A percentile compares a stretch with the other conserved stretches of the same genome.
Conservation (phyloP, 2,888 invertebrate species). For the Lepeophtheirus nordmannii region DNA sequence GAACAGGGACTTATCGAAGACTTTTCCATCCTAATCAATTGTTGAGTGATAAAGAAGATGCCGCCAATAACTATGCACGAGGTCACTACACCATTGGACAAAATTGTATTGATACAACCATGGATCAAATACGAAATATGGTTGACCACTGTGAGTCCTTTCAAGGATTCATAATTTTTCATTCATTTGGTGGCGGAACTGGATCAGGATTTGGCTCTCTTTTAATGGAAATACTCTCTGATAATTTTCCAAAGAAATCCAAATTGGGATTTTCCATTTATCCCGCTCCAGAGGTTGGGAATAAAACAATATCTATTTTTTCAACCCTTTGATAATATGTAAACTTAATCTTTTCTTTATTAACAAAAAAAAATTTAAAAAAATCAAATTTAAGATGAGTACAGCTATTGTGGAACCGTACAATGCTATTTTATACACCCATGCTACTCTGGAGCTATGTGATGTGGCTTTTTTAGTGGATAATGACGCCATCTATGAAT, state of each 20-base stretch:
- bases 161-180: conserved; percentile 39
- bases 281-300: conserved; percentile 27
- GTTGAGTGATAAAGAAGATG: conserved; percentile 91
- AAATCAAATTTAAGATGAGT: conserved; percentile 6
- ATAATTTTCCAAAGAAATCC: conserved; percentile 42
- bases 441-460: conserved; percentile 15
- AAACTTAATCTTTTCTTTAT: too few relatives aligned
- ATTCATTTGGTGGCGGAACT: conserved; percentile 40
- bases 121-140: neutral
- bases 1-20: conserved; percentile 59
- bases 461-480: conserved; percentile 40
- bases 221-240: conserved; percentile 40
- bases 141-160: neutral
- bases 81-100: conserved; percentile 91
- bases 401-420: conserved; percentile 21
- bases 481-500: conserved; percentile 54
- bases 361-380: neutral
- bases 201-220: conserved; percentile 42
- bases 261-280: conserved; percentile 34
- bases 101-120: conserved; percentile 36
- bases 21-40: conserved; percentile 94
- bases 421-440: conserved; percentile 21
- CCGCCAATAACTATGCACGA: conserved; percentile 92
- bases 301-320: neutral
- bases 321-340: too few relatives aligned